Base-by-base conservation (phyloP, 2,888 invertebrate genomes). In the Leptothorax acervorum region DNA sequence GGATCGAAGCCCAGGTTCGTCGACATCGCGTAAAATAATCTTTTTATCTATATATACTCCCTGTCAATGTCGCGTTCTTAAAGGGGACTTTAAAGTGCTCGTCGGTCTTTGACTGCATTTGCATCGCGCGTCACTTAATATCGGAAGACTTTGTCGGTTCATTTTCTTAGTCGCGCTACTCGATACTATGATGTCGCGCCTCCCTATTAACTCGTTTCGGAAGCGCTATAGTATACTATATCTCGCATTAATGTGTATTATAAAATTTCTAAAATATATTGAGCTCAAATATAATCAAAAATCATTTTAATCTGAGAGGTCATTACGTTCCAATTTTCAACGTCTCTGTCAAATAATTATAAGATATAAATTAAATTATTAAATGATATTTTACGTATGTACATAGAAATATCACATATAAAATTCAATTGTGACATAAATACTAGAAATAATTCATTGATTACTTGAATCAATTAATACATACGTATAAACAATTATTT, bases 11-110 rank as follows among this genome's bases (percentile, higher is more conserved):
- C 60, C 60, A 18, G 28, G 79, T 81, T 81, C 79, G 57, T 81
- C 79, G 79, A 71, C 79, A 81, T 81, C 71, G 48, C 79, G 71
- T 79, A 79, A 79, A 79, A 71, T 71, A 79, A 79, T 79, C 79
- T 71, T 71, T 79, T 71, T 79, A 71, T 79, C 71, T 79, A 79
- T 71, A 71, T 79, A 79, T 71, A 48, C 79, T 18, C 60, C 57
- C 23, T 70, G 79, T 79, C 79, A 79, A 71, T 79, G 79, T 71
- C 71, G 71, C 60, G 79, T 60, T 71, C 71, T 71, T 71, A 31
- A 79, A 79, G 60, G 71, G 35, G 48, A 35, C 71, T 68, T 79
- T 79, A 79, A 79, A 79, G 60, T 70, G 70, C 79, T 79, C 79
- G 71, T 48, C 71, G 71, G 39, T 71, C 79, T 79, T 71, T 79